Evolutionary conservation across 2,888 invertebrate species (phyloP).

Genomic region (Nemapogon koenigi): DNA sequence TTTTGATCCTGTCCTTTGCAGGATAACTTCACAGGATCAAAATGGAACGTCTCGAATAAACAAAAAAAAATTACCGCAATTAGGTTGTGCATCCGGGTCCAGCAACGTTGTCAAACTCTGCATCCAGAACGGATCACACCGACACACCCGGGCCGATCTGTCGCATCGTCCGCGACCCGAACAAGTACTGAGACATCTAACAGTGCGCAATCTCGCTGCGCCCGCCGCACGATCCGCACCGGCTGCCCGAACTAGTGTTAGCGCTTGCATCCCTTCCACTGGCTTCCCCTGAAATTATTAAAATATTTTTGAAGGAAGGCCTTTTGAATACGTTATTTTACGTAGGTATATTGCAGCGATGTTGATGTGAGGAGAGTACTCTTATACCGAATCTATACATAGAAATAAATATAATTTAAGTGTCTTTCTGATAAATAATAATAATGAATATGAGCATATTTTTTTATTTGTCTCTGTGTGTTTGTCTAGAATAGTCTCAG

Average conservation of each 20-base stretch:
- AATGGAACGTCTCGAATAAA: too few relatives aligned
- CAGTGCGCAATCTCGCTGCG: conserved; percentile 81
- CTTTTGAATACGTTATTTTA: too few relatives aligned
- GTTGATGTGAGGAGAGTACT: not conserved
- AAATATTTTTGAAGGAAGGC: too few relatives aligned
- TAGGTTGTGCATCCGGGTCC: conserved; percentile 73
- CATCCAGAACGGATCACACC: conserved; percentile 98
- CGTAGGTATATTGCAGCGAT: conserved; percentile 3
- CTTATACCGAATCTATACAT: not conserved
- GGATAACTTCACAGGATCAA: too few relatives aligned
- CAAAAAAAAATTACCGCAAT: conserved; percentile 88
- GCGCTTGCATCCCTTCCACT: conserved; percentile 28
- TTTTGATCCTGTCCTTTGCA: too few relatives aligned
- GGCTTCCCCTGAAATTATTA: conserved; percentile 28
- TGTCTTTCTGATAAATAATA: too few relatives aligned
- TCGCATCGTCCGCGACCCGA: conserved; percentile 92
- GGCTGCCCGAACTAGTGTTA: conserved; percentile 25
- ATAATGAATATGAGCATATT: too few relatives aligned
- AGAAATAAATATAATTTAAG: too few relatives aligned
- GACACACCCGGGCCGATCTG: conserved; percentile 80
- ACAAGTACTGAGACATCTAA: conserved; percentile 91
- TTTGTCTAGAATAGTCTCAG: too few relatives aligned
- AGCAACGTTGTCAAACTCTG: conserved; percentile 76
- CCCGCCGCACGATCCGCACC: conserved; percentile 52
- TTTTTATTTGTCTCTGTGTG: too few relatives aligned